A percentile compares a stretch with the other conserved stretches of the same genome.
Conservation (phyloP, 2,113 vertebrate species). For the Penelope pileata region DNA sequence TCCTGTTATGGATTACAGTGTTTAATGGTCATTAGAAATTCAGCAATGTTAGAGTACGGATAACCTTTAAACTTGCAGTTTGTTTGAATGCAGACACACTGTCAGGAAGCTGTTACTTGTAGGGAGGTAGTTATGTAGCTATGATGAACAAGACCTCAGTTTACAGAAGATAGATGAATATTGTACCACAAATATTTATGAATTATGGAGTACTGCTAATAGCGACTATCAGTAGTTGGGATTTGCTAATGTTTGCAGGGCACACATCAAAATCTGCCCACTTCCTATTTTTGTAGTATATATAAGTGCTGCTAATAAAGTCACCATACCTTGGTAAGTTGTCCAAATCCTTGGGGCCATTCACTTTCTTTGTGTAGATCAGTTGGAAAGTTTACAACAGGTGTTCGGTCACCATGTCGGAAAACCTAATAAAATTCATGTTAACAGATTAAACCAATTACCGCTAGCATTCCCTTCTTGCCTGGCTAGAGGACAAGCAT, state of each 20-base stretch:
- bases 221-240: not conserved
- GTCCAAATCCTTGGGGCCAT: slow-evolving; percentile 89
- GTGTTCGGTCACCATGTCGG: slow-evolving; percentile 88
- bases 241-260: not conserved
- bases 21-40: not conserved
- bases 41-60: not conserved
- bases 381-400: slow-evolving; percentile 83
- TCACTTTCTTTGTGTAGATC: slow-evolving; percentile 83
- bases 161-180: not conserved
- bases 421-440: slow-evolving; percentile 77
- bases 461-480: not conserved
- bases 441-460: not conserved
- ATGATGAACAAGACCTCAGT: not conserved
- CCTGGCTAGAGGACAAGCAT: not conserved
- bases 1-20: not conserved
- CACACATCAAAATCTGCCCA: not conserved
- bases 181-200: not conserved
- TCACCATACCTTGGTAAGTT: slow-evolving; percentile 85
- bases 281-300: not conserved
- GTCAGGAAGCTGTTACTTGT: not conserved
- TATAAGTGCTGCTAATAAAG: not conserved
- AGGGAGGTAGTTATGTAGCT: not conserved
- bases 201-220: not conserved
- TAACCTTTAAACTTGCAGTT: not conserved
- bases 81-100: not conserved